Percentiles rank a stretch among this genome's conserved stretches.
Conservation (phyloP, 2,888 invertebrate species). For the Scelioninae gen. 1 region DNA sequence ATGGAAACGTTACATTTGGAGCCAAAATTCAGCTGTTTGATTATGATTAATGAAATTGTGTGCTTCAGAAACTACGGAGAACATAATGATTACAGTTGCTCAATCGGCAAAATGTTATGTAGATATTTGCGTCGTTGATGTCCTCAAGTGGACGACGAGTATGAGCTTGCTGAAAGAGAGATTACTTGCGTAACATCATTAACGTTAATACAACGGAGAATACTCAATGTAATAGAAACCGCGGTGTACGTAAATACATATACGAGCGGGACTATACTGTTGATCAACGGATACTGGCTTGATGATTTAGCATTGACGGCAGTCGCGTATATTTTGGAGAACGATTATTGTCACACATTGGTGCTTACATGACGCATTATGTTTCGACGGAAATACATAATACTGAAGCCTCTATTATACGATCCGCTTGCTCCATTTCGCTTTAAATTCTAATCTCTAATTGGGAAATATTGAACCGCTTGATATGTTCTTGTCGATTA, state of each 20-base stretch:
- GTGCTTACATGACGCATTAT: conserved; percentile 42
- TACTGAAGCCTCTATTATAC: conserved; percentile 15
- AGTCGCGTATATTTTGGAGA: conserved; percentile 50
- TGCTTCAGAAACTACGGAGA: conserved; percentile 27
- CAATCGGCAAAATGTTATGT: conserved; percentile 54
- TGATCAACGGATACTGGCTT: conserved; percentile 47
- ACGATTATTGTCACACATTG: conserved; percentile 59
- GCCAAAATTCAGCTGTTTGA: conserved; percentile 36
- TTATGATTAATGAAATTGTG: conserved; percentile 54
- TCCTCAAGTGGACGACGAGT: conserved; percentile 63
- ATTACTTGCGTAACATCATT: conserved; percentile 67
- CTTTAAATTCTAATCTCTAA: background rate
- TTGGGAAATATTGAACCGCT: conserved; percentile 1
- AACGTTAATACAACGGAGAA: conserved; percentile 67
- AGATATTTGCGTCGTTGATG: conserved; percentile 61
- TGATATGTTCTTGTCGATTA: background rate
- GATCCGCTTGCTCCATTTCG: conserved; percentile 4
- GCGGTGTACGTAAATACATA: conserved; percentile 47
- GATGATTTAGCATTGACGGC: conserved; percentile 53
- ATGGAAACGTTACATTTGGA: conserved; percentile 36
- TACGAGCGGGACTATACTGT: conserved; percentile 14
- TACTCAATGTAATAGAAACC: conserved; percentile 57
- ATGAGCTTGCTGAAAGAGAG: conserved; percentile 61
- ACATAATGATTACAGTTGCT: conserved; percentile 57
- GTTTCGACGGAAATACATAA: conserved; percentile 30